phyloP scores from a whole-genome alignment of 30 jellyfish, hydroid and myxozoan species.

The Pelagia noctiluca region DNA sequence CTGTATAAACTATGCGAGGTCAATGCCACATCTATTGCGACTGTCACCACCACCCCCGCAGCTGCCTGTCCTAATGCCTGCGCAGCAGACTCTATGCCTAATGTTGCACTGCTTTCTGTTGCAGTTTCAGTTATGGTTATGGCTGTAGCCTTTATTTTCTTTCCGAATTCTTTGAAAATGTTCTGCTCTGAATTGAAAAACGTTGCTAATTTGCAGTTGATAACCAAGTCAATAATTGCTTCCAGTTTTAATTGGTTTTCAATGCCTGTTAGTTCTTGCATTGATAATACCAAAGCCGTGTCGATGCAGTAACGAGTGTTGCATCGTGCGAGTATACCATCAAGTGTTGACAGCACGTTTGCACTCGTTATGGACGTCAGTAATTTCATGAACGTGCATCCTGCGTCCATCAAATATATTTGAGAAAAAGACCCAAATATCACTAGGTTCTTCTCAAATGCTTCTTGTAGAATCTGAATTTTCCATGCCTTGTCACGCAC shows the following conservation, averaged over 20 bases:
- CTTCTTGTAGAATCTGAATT: background rate
- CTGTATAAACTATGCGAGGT: slow-evolving; percentile 87
- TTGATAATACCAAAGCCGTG: background rate
- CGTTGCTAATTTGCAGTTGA: slow-evolving; percentile 54
- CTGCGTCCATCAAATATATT: too few relatives aligned
- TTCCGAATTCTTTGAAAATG: slow-evolving; percentile 36
- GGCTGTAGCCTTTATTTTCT: slow-evolving; percentile 85
- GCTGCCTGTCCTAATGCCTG: slow-evolving; percentile 96
- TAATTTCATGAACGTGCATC: background rate
- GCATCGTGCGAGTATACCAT: background rate
- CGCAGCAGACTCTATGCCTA: slow-evolving; percentile 97
- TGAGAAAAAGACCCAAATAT: too few relatives aligned
- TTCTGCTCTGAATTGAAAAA: slow-evolving; percentile 34
- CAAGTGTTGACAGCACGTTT: background rate
- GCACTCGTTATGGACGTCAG: background rate
- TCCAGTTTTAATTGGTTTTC: slow-evolving; percentile 17
- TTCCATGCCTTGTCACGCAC: background rate
- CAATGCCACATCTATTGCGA: slow-evolving; percentile 89
- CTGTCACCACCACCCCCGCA: slow-evolving; percentile 90
- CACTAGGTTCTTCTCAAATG: background rate
- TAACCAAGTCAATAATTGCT: slow-evolving; percentile 29
- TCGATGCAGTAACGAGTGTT: background rate
- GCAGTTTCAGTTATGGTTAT: slow-evolving; percentile 91
- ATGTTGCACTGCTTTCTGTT: slow-evolving; percentile 95
- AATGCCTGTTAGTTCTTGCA: background rate